Percentiles rank a stretch among this genome's conserved stretches.
Evolutionary conservation across 2,797 vertebrate genomes (phyloP).

Genomic region (Iguana delicatissima): DNA sequence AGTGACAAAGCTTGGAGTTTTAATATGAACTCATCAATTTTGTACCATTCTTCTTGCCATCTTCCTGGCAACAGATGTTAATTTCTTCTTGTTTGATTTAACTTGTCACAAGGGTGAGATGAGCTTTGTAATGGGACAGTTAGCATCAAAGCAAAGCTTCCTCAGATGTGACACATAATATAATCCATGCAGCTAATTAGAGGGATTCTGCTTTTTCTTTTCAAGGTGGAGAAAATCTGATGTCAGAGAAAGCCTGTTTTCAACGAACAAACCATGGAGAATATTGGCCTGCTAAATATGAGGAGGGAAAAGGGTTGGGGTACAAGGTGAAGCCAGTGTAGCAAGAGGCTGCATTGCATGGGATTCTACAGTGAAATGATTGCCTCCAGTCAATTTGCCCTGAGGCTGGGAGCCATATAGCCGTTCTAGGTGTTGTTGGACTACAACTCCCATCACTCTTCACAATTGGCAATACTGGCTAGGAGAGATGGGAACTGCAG

Average conservation of each 20-base stretch:
- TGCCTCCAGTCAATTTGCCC: neutral
- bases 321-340: neutral
- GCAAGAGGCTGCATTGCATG: neutral
- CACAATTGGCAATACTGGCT: neutral
- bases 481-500: neutral
- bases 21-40: conserved; percentile 50
- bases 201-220: conserved; percentile 59
- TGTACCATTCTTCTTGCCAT: neutral
- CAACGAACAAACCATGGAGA: conserved; percentile 1
- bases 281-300: neutral
- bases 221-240: conserved; percentile 46
- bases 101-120: conserved; percentile 57
- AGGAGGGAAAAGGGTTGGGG: neutral
- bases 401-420: too few relatives aligned
- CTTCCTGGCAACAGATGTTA: conserved; percentile 13
- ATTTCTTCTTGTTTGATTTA: conserved; percentile 64
- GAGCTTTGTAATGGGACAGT: conserved; percentile 57
- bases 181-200: conserved; percentile 67
- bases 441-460: neutral
- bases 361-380: neutral
- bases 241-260: conserved; percentile 48
- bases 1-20: conserved; percentile 45
- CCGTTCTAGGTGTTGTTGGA: too few relatives aligned
- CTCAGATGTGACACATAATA: conserved; percentile 58
- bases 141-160: conserved; percentile 70